Evolutionary conservation across 2,888 invertebrate species (phyloP), one percentile per base, ranked within the genome.

Genomic region (Parnassius orleans): DNA sequence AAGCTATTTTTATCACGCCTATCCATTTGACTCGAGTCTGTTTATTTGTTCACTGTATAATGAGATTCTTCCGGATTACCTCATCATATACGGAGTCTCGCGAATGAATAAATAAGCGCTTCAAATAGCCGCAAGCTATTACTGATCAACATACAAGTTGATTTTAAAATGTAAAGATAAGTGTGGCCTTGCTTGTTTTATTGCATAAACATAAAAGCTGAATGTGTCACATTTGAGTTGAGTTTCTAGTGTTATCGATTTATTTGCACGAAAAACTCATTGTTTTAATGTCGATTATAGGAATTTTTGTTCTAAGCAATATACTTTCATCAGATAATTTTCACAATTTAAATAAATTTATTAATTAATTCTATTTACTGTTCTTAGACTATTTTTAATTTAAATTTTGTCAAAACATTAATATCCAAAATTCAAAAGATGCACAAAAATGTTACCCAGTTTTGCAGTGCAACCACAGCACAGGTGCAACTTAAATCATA

Each of bases 11-110:
- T 60, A 60, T 53, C 41, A 19, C 33, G 44, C 46, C 52, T 59
- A 46, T 54, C 24, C 58, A 53, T 58, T 58, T 9, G 41, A 52
- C 42, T 52, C 11, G 42, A 44, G 48, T 52, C 19, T 44, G 43
- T 33, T 55, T 54, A 58, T 54, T 63, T 50, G 58, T 59, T 58
- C 54, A 63, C 55, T 63, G 63, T 58, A 54, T 63, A 63, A 63
- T 51, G 54, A 63, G 58, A 59, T 63, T 63, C 63, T 46, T 63
- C 58, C 63, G 63, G 63, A 63, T 63, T 63, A 63, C 58, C 33
- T 63, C 58, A 63, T 51, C 51, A 55, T 51, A 63, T 46, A 55
- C 58, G 57, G 55, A 33, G 57, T 33, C 54, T 15, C 41, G 54
- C 55, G 51, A 11, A 51, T 42, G 50, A 58, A 61, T 55, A 55